Percentiles rank a stretch among this genome's conserved stretches.
These are phyloP conservation scores for Takifugu ocellatus DNA, from an alignment of 2,797 vertebrate species.

Conservation along the genomic window DNA sequence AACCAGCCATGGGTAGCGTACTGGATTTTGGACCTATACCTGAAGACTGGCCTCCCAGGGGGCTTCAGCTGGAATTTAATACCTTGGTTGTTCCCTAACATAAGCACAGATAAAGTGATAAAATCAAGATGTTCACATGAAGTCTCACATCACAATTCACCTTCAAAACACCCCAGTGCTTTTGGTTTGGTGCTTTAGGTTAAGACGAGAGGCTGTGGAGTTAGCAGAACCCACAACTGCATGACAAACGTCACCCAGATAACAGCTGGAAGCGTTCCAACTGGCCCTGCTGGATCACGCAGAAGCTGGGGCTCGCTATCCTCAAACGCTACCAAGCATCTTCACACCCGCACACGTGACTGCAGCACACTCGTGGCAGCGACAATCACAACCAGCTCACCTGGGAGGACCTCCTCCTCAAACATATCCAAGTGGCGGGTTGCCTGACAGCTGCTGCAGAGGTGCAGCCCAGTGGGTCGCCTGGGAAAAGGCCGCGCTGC, in stretches of 20 bases:
- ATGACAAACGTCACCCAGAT: conserved; percentile 30
- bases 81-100: conserved; percentile 26
- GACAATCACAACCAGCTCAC: conserved; percentile 62
- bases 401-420: conserved; percentile 21
- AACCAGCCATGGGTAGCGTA: conserved; percentile 30
- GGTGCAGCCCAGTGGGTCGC: conserved; percentile 22
- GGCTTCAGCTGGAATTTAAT: conserved; percentile 51
- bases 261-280: conserved; percentile 13
- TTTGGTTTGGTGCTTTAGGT: conserved; percentile 35
- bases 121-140: conserved; percentile 26
- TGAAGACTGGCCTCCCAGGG: conserved; percentile 37
- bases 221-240: conserved; percentile 18
- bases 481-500: conserved; percentile 10
- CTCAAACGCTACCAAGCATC: conserved; percentile 16
- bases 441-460: conserved; percentile 25
- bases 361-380: conserved; percentile 35
- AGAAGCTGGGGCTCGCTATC: conserved; percentile 21
- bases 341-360: conserved; percentile 10
- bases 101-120: conserved; percentile 50
- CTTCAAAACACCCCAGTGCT: conserved; percentile 43
- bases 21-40: conserved; percentile 34
- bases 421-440: conserved; percentile 14
- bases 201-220: conserved; percentile 17
- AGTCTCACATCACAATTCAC: conserved; percentile 31
- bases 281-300: conserved; percentile 7